Evolutionary conservation across 2,113 vertebrate species (phyloP).

Genomic region (Podiceps cristatus): DNA sequence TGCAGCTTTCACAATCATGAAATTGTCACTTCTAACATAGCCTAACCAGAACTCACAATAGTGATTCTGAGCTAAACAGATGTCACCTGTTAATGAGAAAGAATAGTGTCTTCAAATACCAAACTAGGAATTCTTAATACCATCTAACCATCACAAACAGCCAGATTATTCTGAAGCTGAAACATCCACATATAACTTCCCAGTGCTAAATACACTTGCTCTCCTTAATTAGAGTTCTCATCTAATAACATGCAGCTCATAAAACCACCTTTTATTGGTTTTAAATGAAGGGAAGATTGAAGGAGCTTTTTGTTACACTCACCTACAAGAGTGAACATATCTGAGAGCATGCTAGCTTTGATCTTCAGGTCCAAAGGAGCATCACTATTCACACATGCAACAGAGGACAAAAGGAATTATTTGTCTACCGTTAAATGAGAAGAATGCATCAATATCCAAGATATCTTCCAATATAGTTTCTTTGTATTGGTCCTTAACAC

Average conservation of each 20-base stretch:
- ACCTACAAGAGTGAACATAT: constrained; percentile 99
- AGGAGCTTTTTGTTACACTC: constrained; percentile 71
- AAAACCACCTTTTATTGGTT: neutral
- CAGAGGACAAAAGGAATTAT: constrained; percentile 19
- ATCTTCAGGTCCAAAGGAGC: constrained; percentile 97
- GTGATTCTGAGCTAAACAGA: neutral
- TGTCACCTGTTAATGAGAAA: neutral
- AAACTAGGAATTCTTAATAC: neutral
- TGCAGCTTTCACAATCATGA: neutral
- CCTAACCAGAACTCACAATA: neutral
- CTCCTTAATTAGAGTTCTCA: neutral
- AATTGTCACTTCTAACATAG: neutral
- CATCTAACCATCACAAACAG: neutral
- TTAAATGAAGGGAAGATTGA: neutral
- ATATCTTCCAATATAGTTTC: neutral
- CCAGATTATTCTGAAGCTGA: neutral
- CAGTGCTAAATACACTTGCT: neutral
- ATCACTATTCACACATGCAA: constrained; percentile 81
- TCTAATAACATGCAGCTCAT: neutral
- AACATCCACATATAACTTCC: neutral
- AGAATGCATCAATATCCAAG: neutral
- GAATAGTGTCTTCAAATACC: neutral
- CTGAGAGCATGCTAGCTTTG: constrained; percentile 98
- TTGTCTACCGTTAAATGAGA: neutral
- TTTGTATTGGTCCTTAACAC: neutral